Conservation (phyloP, 2,113 vertebrate genomes). For the Sphyrna mokarran region DNA sequence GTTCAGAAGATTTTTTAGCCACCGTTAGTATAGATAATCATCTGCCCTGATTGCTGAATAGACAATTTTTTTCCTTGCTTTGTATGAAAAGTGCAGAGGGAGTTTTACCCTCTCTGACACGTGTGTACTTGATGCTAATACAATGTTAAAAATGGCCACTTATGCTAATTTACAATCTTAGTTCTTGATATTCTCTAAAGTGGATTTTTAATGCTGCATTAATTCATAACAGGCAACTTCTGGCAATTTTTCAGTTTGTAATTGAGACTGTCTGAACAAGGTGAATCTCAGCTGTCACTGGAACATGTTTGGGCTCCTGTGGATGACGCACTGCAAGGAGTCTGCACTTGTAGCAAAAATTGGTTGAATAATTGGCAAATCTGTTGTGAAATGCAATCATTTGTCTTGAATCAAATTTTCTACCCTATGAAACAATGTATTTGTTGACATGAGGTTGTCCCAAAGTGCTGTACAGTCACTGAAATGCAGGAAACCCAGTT, state of each 20-base stretch:
- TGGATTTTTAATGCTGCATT: background rate
- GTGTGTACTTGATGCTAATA: background rate
- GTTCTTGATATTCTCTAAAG: background rate
- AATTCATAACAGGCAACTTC: background rate
- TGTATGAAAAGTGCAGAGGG: background rate
- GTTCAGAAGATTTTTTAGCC: background rate
- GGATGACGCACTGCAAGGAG: background rate
- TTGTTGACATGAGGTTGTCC: background rate
- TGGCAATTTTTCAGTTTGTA: background rate
- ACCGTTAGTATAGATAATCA: background rate
- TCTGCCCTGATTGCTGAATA: background rate
- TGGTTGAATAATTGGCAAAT: background rate
- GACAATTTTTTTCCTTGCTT: background rate
- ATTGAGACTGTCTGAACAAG: background rate
- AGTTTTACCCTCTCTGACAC: background rate
- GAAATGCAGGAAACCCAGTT: background rate
- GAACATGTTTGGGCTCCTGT: background rate
- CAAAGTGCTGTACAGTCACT: background rate
- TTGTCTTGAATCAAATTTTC: background rate
- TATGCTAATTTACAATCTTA: no score
- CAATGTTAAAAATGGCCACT: background rate
- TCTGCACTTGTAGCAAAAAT: background rate
- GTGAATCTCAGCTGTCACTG: background rate
- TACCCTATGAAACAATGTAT: background rate
- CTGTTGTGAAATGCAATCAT: background rate